phyloP scores from a whole-genome alignment of 2,113 vertebrate genomes.

The Natator depressus region DNA sequence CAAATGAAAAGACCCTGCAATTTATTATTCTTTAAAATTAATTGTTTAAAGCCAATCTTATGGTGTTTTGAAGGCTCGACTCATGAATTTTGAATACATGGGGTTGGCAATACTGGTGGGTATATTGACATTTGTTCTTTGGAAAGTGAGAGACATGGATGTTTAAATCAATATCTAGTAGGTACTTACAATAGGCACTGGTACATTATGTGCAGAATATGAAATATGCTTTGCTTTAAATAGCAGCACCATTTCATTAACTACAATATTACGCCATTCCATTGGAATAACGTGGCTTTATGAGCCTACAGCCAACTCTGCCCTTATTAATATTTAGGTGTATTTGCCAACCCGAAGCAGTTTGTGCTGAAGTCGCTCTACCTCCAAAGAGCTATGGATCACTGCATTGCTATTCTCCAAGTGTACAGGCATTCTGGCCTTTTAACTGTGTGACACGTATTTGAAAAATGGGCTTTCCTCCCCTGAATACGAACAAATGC shows the following conservation, averaged over 20 bases:
- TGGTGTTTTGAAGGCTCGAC: neutral
- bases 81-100: neutral
- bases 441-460: slow-evolving; percentile 41
- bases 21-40: neutral
- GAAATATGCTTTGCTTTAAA: neutral
- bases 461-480: slow-evolving; percentile 35
- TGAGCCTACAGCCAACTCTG: neutral
- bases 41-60: neutral
- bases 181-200: neutral
- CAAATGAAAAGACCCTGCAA: neutral
- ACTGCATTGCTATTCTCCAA: slow-evolving; percentile 22
- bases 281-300: neutral
- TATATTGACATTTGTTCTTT: neutral
- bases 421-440: slow-evolving; percentile 30
- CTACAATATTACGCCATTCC: neutral
- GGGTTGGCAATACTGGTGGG: neutral
- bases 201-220: neutral
- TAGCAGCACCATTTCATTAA: neutral
- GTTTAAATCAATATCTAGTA: neutral
- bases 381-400: slow-evolving; percentile 29
- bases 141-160: neutral
- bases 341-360: neutral
- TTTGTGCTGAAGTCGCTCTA: neutral
- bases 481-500: slow-evolving; percentile 36
- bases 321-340: slow-evolving; percentile 28